Conservation (phyloP, 2,888 invertebrate genomes). For the Eilema sororculum region DNA sequence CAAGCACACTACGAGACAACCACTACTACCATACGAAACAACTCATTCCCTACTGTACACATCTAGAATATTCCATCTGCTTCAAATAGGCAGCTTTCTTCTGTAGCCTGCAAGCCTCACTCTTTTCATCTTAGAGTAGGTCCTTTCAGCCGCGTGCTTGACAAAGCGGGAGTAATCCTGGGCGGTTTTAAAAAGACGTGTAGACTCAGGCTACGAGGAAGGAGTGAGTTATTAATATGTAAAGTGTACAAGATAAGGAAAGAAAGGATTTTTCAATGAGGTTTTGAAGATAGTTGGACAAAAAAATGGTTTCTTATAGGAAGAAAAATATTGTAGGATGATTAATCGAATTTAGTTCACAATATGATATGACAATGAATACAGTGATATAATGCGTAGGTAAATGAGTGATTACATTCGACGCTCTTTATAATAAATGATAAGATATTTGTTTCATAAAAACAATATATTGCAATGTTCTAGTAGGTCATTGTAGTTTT, state of each 20-base stretch:
- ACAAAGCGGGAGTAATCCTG: slow-evolving; percentile 56
- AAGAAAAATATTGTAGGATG: too few relatives aligned
- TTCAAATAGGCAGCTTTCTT: slow-evolving; percentile 41
- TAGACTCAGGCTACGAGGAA: slow-evolving; percentile 36
- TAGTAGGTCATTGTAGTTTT: neutral
- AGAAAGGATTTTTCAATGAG: neutral
- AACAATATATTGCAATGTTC: too few relatives aligned
- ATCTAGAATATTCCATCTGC: slow-evolving; percentile 53
- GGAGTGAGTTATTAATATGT: slow-evolving; percentile 28
- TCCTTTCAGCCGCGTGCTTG: slow-evolving; percentile 47
- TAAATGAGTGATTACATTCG: too few relatives aligned
- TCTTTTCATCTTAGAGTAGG: slow-evolving; percentile 37
- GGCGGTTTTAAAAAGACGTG: slow-evolving; percentile 31
- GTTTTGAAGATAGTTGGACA: neutral
- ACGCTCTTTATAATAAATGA: too few relatives aligned
- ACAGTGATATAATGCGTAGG: too few relatives aligned
- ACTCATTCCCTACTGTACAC: slow-evolving; percentile 20
- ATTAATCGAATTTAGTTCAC: too few relatives aligned
- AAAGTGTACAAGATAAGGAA: slow-evolving; percentile 5
- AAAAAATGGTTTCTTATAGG: too few relatives aligned
- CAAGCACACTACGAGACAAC: slow-evolving; percentile 1
- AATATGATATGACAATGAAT: too few relatives aligned
- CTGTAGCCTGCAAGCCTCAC: slow-evolving; percentile 31
- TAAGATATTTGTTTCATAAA: too few relatives aligned
- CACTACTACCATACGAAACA: neutral